Evolutionary conservation across 2,888 invertebrate genomes (phyloP), one percentile per base, ranked within the genome.

Genomic region (Eupithecia subfuscata): DNA sequence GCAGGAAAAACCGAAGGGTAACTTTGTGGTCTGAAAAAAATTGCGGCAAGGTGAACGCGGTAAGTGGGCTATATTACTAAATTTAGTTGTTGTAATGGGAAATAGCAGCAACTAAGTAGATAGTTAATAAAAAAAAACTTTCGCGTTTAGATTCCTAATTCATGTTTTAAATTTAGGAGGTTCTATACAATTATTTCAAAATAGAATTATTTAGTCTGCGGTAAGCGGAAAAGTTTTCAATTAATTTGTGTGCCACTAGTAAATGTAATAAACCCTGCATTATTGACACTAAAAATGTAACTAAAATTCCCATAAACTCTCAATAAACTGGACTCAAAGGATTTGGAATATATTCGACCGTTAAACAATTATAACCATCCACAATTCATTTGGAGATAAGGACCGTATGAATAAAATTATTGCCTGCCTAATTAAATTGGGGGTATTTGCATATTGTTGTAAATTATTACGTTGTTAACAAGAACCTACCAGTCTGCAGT

Each of bases 301-400:
- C 65, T n/a, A 37, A 37, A 67, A n/a, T 45, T 64, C 76, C 72
- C 76, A 78, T 83, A 81, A 78, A 76, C 76, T 63, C 67, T 34
- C 71, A 73, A 82, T 84, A 83, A 85, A 83, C 70, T 65, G 73
- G 76, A 79, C 83, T 81, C 82, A 71, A 80, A 83, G 80, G 81
- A 80, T 81, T 73, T 43, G 22, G 43, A 64, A 64, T 64, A 64
- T 34, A 68, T 40, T 43, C 14, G 40, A 16, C 14, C 68, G 16
- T 68, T 43, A 43, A 43, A 68, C 68, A 68, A 64, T 64, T 64
- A 40, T 43, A n/a, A 68, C 68, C 40, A 12, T 22, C 43, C 67
- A 77, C 74, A 72, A 73, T 75, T 72, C 30, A 73, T 77, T 75
- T 65, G 37, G 40, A 60, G 77, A 74, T 77, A 76, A 71, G 70